Evolutionary conservation across 2,888 invertebrate species (phyloP).

Genomic region (Hoplodrina ambigua): DNA sequence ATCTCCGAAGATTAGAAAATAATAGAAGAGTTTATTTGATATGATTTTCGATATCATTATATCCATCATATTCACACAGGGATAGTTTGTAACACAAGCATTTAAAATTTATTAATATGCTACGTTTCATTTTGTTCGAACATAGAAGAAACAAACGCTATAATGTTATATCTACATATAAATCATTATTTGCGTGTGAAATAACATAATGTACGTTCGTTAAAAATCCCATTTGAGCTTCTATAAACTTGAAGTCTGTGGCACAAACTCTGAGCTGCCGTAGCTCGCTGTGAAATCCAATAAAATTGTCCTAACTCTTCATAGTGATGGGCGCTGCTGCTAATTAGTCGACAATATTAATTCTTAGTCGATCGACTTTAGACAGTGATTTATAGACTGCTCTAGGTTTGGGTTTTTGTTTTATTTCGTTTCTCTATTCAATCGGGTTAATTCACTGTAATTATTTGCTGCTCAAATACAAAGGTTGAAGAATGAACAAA

Average conservation of each 20-base stretch:
- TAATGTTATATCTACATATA: too few species aligned
- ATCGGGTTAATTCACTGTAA: not conserved
- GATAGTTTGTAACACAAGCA: too few species aligned
- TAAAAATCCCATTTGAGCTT: not conserved
- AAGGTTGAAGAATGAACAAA: not conserved
- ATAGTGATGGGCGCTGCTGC: conserved; percentile 28
- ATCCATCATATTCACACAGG: too few species aligned
- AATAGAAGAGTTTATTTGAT: too few species aligned
- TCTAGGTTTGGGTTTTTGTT: conserved; percentile 21
- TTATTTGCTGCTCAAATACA: not conserved
- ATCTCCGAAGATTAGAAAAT: too few species aligned
- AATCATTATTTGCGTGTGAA: too few species aligned
- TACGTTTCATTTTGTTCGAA: too few species aligned
- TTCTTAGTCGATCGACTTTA: conserved; percentile 21
- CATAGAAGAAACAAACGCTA: too few species aligned
- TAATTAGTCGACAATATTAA: conserved; percentile 42
- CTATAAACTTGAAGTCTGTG: not conserved
- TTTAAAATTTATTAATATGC: too few species aligned
- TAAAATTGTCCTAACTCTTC: conserved; percentile 29
- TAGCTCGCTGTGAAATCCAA: conserved; percentile 43
- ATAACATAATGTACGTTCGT: too few species aligned
- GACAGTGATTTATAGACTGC: conserved; percentile 41
- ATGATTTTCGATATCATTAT: too few species aligned
- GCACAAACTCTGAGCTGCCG: conserved; percentile 2
- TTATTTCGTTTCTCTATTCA: conserved; percentile 17